A percentile compares a stretch with the other conserved stretches of the same genome.
Conservation (phyloP, 92 coral and sea anemone species). For the Desmophyllum pertusum region DNA sequence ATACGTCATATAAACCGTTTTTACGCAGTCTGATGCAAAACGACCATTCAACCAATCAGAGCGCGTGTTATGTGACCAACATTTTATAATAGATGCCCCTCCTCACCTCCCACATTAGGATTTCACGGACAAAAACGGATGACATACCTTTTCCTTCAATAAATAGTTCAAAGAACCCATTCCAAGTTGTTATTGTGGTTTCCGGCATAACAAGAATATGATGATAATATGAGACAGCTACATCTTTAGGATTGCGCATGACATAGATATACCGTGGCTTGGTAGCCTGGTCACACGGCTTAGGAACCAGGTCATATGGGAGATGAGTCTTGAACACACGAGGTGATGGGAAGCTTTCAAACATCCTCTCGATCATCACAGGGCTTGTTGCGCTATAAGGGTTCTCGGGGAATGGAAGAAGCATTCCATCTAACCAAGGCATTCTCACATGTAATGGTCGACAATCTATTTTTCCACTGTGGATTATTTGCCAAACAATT, state of each 20-base stretch:
- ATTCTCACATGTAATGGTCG: not conserved
- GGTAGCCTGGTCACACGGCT: not conserved
- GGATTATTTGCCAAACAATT: slow-evolving; percentile 10
- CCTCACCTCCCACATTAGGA: no score
- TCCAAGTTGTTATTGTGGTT: slow-evolving; percentile 10
- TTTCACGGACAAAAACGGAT: not conserved
- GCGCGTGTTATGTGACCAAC: no score
- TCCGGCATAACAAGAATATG: not conserved
- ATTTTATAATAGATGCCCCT: no score
- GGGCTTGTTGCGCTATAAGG: not conserved
- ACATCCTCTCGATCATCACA: slow-evolving; percentile 1
- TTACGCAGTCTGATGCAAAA: no score
- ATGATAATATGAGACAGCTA: slow-evolving; percentile 40
- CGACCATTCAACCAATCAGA: no score
- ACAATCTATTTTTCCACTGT: slow-evolving; percentile 14
- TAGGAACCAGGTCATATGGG: slow-evolving; percentile 33
- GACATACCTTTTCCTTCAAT: slow-evolving; percentile 33
- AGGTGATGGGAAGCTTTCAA: slow-evolving; percentile 30
- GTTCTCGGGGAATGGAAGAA: not conserved
- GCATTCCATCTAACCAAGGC: slow-evolving; percentile 14
- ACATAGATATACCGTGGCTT: slow-evolving; percentile 23
- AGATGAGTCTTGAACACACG: slow-evolving; percentile 52
- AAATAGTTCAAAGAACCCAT: slow-evolving; percentile 48
- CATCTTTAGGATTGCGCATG: slow-evolving; percentile 50
- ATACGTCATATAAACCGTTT: no score